Evolutionary conservation across 2,888 invertebrate genomes (phyloP).

Genomic region (Autographa gamma): DNA sequence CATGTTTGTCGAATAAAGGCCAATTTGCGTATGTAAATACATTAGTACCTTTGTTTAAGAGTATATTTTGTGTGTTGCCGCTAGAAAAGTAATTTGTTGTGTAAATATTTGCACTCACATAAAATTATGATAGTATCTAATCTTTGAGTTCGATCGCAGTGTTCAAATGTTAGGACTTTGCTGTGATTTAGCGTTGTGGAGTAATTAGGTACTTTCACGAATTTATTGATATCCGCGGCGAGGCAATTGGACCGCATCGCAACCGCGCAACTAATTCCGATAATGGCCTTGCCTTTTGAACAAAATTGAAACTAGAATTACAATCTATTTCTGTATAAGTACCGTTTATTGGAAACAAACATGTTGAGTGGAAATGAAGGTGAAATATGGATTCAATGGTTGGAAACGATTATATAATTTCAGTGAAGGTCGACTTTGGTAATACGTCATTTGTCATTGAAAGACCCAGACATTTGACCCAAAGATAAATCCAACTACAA

Average conservation of each 20-base stretch:
- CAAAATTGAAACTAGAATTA: conserved; percentile 8
- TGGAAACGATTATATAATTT: not conserved
- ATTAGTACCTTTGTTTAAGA: conserved; percentile 35
- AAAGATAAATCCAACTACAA: not conserved
- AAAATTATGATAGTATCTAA: conserved; percentile 22
- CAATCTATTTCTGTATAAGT: not conserved
- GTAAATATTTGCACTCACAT: conserved; percentile 50
- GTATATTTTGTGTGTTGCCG: conserved; percentile 51
- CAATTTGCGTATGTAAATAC: conserved; percentile 52
- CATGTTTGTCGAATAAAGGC: conserved; percentile 32
- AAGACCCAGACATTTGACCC: not conserved
- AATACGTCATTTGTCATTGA: not conserved
- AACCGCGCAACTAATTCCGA: conserved; percentile 10
- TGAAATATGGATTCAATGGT: not conserved
- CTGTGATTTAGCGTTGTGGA: conserved; percentile 36
- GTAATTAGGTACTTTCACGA: not conserved
- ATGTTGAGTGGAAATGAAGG: not conserved
- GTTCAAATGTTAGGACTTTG: conserved; percentile 55
- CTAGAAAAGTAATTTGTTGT: conserved; percentile 50
- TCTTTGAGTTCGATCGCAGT: conserved; percentile 57
- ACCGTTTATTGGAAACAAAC: not conserved
- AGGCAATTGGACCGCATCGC: not conserved
- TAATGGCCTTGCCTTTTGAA: conserved; percentile 15
- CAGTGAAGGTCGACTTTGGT: not conserved
- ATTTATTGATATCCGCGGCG: not conserved